phyloP scores from a whole-genome alignment of 2,888 invertebrate genomes.

The Electrophaes corylata region DNA sequence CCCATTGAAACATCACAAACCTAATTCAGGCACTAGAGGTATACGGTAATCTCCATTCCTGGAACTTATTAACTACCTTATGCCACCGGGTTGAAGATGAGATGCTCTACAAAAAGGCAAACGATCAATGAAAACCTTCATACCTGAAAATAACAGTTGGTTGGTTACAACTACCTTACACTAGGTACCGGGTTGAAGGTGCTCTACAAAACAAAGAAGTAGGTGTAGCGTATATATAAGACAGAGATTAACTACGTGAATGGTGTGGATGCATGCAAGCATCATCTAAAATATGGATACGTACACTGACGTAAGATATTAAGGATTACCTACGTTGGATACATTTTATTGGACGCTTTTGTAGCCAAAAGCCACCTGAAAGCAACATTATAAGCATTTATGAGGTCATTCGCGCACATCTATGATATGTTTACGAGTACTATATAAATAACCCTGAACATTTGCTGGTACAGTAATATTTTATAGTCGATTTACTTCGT shows the following conservation, averaged over 20 bases:
- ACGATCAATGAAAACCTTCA: no score
- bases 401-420: slow-evolving; percentile 9
- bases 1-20: no score
- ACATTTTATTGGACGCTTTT: slow-evolving; percentile 12
- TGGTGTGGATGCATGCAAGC: neutral
- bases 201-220: neutral
- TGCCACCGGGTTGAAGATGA: no score
- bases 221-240: neutral
- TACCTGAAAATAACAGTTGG: neutral
- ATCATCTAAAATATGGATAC: neutral
- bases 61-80: no score
- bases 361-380: slow-evolving; percentile 4
- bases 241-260: neutral
- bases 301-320: neutral
- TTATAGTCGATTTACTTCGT: slow-evolving; percentile 47
- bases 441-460: slow-evolving; percentile 6
- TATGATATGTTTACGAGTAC: slow-evolving; percentile 13
- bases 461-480: slow-evolving; percentile 29
- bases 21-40: no score
- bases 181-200: no score
- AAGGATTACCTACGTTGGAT: neutral
- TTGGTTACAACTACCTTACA: neutral
- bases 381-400: slow-evolving; percentile 6
- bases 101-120: no score
- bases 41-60: no score